Evolutionary conservation across 2,113 vertebrate species (phyloP), one percentile per base, ranked within the genome.

Genomic region (Myanophis thanlyinensis): DNA sequence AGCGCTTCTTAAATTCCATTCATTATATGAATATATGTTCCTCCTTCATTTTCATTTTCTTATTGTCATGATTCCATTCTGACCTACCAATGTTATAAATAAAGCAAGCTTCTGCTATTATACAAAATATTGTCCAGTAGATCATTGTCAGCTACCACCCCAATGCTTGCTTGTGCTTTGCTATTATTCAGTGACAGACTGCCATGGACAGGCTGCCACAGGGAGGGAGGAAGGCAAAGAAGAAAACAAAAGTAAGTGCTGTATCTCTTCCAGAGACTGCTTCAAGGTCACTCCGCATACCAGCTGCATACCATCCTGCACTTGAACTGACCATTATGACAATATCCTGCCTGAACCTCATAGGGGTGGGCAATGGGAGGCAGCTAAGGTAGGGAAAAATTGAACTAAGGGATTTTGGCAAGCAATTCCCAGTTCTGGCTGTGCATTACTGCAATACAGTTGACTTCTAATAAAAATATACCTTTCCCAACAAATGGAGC

Each of bases 1-100:
- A 98, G 96, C 93, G 94, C 93, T 96, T 96, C 12, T 95, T 94
- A 46, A 86, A 47, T 85, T n/a, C 56, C 85, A 87, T 87, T 91
- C 94, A 93, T 56, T 95, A 97, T 67, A 13, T 67, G 30, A 67
- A n/a, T 62, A 62, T 12, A 62, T 97, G 98, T 15, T 49, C 46
- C 44, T 46, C 8, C 23, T 23, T 56, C 53, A 47, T 44, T 46
- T 73, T 18, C 20, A 27, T 22, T 73, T 51, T 88, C 15, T 4
- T 88, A 18, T 91, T 25, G 27, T 59, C 84, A 27, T 40, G 22
- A 13, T 67, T 85, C 8, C 5, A 91, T 13, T 62, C 30, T 48
- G 20, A 3, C 13, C 11, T 51, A 22, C 3, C 35, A 23, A 7
- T 89, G 80, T 30, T 4, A 9, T 30, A 9, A 40, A 3, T 20